phyloP scores from a whole-genome alignment of 2,113 vertebrate species.

The Saimiri boliviensis region DNA sequence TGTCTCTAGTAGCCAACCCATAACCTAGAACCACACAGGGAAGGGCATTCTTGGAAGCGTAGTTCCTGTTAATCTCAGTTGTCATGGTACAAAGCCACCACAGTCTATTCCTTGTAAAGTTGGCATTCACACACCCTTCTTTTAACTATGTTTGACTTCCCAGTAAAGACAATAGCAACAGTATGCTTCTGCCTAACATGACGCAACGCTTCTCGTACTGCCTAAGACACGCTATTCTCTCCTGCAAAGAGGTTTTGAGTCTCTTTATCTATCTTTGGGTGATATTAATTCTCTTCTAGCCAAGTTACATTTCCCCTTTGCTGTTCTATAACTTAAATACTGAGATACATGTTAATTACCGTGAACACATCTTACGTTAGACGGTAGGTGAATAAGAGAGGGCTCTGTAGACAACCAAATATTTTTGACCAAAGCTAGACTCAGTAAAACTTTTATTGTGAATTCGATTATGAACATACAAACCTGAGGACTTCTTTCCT shows the following conservation, averaged over 20 bases:
- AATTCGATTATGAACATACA: neutral
- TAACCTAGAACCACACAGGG: neutral
- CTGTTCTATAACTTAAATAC: conserved; percentile 21
- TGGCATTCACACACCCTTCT: neutral
- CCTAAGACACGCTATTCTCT: neutral
- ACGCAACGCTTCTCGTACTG: neutral
- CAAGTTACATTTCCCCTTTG: neutral
- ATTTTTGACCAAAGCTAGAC: neutral
- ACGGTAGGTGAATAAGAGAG: neutral
- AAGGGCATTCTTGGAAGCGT: conserved; percentile 45
- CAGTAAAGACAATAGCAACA: neutral
- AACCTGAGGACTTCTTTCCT: neutral
- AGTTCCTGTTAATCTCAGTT: conserved; percentile 12
- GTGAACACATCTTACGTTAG: neutral
- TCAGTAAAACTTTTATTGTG: conserved; percentile 32
- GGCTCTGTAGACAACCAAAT: neutral
- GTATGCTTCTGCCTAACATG: neutral
- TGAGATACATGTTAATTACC: neutral
- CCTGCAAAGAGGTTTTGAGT: neutral
- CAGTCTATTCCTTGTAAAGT: neutral
- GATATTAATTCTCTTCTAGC: neutral
- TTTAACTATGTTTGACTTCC: neutral
- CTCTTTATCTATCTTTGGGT: neutral
- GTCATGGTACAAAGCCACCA: neutral
- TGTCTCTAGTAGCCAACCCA: neutral